These are phyloP conservation scores for Siniperca knerii DNA, from an alignment of 2,113 vertebrate species.

Conservation along the genomic window DNA sequence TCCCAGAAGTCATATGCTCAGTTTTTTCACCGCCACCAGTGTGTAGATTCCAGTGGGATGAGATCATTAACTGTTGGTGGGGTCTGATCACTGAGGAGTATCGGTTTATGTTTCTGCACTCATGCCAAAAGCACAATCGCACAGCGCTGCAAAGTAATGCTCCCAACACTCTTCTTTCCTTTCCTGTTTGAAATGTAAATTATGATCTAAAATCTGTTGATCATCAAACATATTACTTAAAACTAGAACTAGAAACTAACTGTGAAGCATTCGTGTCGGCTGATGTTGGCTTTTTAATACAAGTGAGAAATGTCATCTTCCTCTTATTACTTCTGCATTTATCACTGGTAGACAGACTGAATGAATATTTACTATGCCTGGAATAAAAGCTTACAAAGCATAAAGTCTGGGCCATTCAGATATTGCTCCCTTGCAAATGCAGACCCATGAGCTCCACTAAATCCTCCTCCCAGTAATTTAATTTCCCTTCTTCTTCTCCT, in stretches of 20 bases:
- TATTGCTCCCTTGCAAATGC: constrained; percentile 60
- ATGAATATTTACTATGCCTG: constrained; percentile 61
- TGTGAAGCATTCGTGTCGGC: neutral
- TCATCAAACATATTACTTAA: neutral
- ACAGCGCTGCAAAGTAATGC: neutral
- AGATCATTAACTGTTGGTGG: neutral
- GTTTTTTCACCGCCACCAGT: neutral
- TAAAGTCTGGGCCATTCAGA: constrained; percentile 68
- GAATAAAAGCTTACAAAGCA: constrained; percentile 70
- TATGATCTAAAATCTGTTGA: constrained; percentile 4
- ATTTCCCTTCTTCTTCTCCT: constrained; percentile 54
- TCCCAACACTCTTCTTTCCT: neutral
- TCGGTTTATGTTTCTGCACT: constrained; percentile 3
- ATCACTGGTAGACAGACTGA: constrained; percentile 53
- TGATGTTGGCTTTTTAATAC: constrained; percentile 18
- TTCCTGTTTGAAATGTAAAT: constrained; percentile 23
- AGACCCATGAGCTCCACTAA: constrained; percentile 63
- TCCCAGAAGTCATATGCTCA: constrained; percentile 17
- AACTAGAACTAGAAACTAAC: neutral
- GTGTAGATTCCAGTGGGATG: constrained; percentile 1
- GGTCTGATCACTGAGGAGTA: constrained; percentile 8
- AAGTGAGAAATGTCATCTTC: constrained; percentile 53
- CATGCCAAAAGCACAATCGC: constrained; percentile 6
- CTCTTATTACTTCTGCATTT: constrained; percentile 54
- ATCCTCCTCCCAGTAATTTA: constrained; percentile 62